Evolutionary conservation across 2,113 vertebrate genomes (phyloP), one percentile per base, ranked within the genome.

Genomic region (Lepus americanus): DNA sequence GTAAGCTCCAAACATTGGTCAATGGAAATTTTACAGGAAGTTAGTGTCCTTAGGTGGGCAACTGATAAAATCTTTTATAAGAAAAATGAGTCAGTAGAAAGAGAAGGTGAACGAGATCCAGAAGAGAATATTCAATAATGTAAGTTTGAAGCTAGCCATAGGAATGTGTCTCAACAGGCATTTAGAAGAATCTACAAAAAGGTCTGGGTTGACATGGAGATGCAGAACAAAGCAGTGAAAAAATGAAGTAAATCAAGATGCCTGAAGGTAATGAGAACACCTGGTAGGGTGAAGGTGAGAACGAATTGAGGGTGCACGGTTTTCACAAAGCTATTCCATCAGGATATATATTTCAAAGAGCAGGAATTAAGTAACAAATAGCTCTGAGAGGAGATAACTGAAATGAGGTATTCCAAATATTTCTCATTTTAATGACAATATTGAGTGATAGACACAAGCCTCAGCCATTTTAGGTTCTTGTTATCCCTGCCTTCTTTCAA

Each of bases 81-180:
- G 51, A 89, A 94, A 96, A 81, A 93, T 49, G 33, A 84, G 55
- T 67, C 86, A 5, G 13, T 29, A 11, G 6, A 67, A 90, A 80
- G 17, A 90, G 36, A 84, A 11, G 33, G 6, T 93, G 59, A 67
- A 67, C 27, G 78, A 92, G 23, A 87, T 39, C 36, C 72, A 73
- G 27, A 96, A 70, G 49, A 96, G 33, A 89, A 76, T 73, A 67
- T 10, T 88, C 72, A 87, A 33, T 23, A 59, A 76, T 67, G 12
- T 72, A 89, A 63, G 33, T 64, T 74, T 53, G 64, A 72, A 78
- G 33, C 1, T 70, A 2, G 44, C 49, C 63, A 33, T 33, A 39
- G 17, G 4, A 95, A 84, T 44, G 33, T 31, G 90, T 85, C 94
- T 94, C 84, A 53, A 88, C 95, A 94, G 22, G 74, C 29, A 76